phyloP scores from a whole-genome alignment of 2,113 vertebrate species.

The Tragelaphus scriptus region DNA sequence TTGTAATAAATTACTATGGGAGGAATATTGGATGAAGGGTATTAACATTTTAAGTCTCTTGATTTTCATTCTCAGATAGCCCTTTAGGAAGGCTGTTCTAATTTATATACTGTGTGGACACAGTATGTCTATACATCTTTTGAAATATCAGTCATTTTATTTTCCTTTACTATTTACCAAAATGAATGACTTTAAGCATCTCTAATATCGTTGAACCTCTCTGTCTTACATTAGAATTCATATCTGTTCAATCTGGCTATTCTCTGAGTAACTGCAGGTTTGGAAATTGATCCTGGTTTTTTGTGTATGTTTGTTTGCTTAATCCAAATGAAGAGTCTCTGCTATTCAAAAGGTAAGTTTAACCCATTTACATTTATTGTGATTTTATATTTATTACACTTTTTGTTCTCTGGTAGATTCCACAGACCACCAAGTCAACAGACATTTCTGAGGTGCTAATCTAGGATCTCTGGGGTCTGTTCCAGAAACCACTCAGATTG shows the following conservation, averaged over 20 bases:
- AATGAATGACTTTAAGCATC: not conserved
- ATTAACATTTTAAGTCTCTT: not conserved
- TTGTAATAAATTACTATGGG: not conserved
- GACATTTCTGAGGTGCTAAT: not conserved
- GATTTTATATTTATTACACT: not conserved
- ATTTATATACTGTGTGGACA: not conserved
- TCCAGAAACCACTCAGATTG: conserved; percentile 94
- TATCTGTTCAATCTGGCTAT: not conserved
- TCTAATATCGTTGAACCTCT: not conserved
- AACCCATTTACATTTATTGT: not conserved
- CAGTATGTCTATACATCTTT: not conserved
- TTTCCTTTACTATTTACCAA: not conserved
- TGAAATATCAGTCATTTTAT: not conserved
- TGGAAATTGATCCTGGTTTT: not conserved
- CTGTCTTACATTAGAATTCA: not conserved
- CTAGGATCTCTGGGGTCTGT: conserved; percentile 9
- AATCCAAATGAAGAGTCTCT: not conserved
- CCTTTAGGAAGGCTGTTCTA: not conserved
- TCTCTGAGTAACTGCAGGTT: not conserved
- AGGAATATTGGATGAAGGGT: not conserved
- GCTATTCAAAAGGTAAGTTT: not conserved
- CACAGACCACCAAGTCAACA: not conserved
- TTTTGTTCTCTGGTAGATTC: not conserved
- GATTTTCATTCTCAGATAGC: not conserved
- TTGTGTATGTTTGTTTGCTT: not conserved